Conservation (phyloP, 2,797 vertebrate genomes). For the Naso thynnoides region DNA sequence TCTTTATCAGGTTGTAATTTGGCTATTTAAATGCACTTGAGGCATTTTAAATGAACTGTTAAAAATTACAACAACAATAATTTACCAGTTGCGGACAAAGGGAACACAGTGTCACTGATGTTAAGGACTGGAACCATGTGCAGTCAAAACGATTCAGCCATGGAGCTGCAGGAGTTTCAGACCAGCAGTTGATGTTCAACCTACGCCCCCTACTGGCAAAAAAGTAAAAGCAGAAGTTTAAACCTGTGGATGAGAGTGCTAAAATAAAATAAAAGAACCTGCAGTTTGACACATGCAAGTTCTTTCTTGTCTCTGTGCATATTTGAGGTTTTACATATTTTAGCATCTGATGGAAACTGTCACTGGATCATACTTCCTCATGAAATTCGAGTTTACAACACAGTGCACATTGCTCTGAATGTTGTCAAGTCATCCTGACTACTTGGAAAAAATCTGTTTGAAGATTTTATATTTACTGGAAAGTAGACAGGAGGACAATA, state of each 20-base stretch:
- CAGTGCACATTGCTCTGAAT: neutral
- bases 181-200: neutral
- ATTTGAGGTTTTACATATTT: neutral
- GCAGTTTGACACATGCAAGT: neutral
- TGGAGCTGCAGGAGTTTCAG: neutral
- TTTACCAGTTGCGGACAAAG: conserved; percentile 17
- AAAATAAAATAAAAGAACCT: neutral
- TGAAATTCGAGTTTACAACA: neutral
- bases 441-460: neutral
- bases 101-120: conserved; percentile 30
- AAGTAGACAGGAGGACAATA: neutral
- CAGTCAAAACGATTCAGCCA: neutral
- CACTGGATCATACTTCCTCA: neutral
- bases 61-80: conserved; percentile 32
- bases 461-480: neutral
- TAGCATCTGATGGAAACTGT: neutral
- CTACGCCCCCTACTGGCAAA: conserved; percentile 1
- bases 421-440: neutral
- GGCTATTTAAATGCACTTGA: conserved; percentile 77
- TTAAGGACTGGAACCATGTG: neutral
- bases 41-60: conserved; percentile 59
- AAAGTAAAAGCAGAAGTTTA: neutral
- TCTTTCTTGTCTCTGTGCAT: rapidly evolving
- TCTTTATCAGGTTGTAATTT: conserved; percentile 41
- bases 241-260: neutral